A percentile compares a stretch with the other conserved stretches of the same genome.
These are phyloP conservation scores for Aldrovandia affinis DNA, from an alignment of 2,797 vertebrate species.

Conservation along the genomic window DNA sequence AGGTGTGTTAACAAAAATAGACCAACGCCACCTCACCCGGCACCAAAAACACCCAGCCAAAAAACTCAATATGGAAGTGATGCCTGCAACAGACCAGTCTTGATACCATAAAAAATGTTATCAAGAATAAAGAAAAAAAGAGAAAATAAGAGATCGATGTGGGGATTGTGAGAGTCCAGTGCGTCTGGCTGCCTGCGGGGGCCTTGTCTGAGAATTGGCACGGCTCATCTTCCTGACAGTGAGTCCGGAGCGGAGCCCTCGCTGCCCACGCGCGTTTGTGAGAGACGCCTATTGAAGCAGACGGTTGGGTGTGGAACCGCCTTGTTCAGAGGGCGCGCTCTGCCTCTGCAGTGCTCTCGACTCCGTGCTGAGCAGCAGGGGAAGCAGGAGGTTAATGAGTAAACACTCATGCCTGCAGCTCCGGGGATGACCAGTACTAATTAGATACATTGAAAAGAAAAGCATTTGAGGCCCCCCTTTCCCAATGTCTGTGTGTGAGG, in stretches of 20 bases:
- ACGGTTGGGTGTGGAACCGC: not conserved
- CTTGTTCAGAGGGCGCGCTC: conserved; percentile 33
- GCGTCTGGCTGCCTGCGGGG: not conserved
- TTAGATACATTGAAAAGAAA: conserved; percentile 52
- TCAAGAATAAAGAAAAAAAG: not conserved
- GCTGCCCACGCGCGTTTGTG: not conserved
- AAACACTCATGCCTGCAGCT: not conserved
- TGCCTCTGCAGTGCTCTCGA: conserved; percentile 39
- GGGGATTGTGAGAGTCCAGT: not conserved
- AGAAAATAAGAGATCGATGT: not conserved
- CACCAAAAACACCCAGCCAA: not conserved
- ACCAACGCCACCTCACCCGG: not conserved
- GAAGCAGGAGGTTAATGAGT: conserved; percentile 9
- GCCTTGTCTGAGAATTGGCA: no score
- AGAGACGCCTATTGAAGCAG: conserved; percentile 22
- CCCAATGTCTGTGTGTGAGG: conserved; percentile 51
- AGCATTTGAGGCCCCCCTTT: conserved; percentile 52
- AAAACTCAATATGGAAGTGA: not conserved
- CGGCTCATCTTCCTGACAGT: not conserved
- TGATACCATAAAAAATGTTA: not conserved
- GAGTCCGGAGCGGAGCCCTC: not conserved
- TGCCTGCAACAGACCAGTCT: not conserved
- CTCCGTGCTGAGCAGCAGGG: conserved; percentile 33
- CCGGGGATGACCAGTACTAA: conserved; percentile 54
- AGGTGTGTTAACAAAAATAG: conserved; percentile 30